Base-by-base conservation (phyloP, 2,888 invertebrate genomes). In the Scaeva pyrastri region DNA sequence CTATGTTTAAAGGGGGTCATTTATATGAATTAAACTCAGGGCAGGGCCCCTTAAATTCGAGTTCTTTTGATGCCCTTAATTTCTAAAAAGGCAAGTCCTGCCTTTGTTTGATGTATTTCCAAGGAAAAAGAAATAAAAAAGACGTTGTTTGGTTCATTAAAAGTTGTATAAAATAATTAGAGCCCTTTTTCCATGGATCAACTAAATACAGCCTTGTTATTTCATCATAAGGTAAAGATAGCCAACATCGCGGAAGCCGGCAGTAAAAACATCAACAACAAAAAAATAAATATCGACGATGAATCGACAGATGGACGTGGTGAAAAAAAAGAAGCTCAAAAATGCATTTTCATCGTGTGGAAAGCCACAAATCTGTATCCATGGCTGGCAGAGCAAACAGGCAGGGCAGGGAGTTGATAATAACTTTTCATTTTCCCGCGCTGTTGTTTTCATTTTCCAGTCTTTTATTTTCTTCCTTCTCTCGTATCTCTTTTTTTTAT, bases 341-440 rank as follows among this genome's bases (percentile, higher is more conserved):
- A 85, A 76, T 76, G 81, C 77, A 71, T 78, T 64, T 68, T 82
- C 78, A 78, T 82, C 70, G 73, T 16, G 56, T 73, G 73, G 76
- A 85, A 76, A 77, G 73, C 81, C 62, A 62, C 85, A 81, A 77
- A 81, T 81, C 81, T 58, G 56, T 73, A 26, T n/a, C n/a, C 26
- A 26, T 26, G 6, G 26, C 26, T 26, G 26, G 26, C 26, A 26
- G 26, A 31, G n/a, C n/a, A n/a, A n/a, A n/a, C n/a, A n/a, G 31
- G 31, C 64, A 45, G 14, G 19, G 45, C 45, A 58, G 31, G 2
- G 1, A 48, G 36, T 26, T 45, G 39, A 76, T 70, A 80, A 81
- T 70, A 80, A 81, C 81, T 81, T 86, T 86, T 86, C 77, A 86
- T 86, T 86, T 86, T 81, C 62, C 72, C 76, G 76, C 76, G 76